phyloP scores from a whole-genome alignment of 1,140 invertebrate genomes.

The Heliconius nattereri region DNA sequence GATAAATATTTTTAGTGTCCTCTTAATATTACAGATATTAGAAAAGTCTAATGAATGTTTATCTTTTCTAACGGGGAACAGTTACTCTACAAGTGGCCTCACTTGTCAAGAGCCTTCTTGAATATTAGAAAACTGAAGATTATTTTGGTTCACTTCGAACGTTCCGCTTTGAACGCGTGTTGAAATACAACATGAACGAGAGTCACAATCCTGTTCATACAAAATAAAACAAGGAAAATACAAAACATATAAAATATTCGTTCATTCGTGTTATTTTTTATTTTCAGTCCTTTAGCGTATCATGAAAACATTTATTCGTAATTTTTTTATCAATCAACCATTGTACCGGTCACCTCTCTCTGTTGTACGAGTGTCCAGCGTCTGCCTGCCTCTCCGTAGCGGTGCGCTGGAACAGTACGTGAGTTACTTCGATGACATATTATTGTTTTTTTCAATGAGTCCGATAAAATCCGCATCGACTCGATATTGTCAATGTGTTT shows the following conservation, averaged over 20 bases:
- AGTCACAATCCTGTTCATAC: background rate
- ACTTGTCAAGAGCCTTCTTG: too few relatives aligned
- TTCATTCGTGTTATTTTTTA: too few relatives aligned
- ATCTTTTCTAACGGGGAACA: background rate
- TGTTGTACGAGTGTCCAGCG: too few relatives aligned
- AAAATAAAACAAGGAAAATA: background rate
- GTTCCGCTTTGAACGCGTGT: background rate
- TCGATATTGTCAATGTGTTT: slow-evolving; percentile 11
- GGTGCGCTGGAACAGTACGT: background rate
- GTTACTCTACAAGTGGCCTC: background rate
- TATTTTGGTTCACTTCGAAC: background rate
- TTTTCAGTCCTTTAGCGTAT: too few relatives aligned
- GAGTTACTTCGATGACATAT: background rate
- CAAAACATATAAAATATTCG: too few relatives aligned
- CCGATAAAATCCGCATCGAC: background rate
- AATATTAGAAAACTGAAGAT: background rate
- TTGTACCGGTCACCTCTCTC: too few relatives aligned
- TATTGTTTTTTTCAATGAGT: background rate
- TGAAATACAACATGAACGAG: background rate
- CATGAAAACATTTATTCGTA: too few relatives aligned
- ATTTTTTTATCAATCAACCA: too few relatives aligned
- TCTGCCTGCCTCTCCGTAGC: too few relatives aligned
- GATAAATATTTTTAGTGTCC: background rate
- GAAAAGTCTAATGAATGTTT: background rate
- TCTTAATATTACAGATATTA: background rate